Evolutionary conservation across 2,888 invertebrate species (phyloP).

Genomic region (Harpalus rufipes): DNA sequence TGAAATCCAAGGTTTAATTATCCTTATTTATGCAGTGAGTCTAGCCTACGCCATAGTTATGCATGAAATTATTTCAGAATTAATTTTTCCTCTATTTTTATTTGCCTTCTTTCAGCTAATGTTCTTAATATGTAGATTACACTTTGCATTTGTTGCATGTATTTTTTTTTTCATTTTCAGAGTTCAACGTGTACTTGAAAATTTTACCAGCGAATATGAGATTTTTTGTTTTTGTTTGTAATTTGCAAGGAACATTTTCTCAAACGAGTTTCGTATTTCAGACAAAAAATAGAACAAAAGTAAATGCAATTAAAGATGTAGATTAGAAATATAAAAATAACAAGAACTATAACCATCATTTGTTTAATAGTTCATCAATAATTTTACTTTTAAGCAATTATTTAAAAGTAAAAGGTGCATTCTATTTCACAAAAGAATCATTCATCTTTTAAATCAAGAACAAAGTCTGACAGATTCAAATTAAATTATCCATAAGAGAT

Average conservation of each 20-base stretch:
- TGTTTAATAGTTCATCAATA: too few species aligned
- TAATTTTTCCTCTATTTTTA: constrained; percentile 40
- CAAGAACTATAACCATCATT: too few species aligned
- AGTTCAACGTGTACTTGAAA: constrained; percentile 10
- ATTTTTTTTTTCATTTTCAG: constrained; percentile 2
- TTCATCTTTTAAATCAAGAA: background rate
- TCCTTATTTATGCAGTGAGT: constrained; percentile 52
- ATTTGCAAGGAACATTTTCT: too few species aligned
- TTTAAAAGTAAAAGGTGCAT: constrained; percentile 10
- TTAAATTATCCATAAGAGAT: background rate
- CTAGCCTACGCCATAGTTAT: constrained; percentile 48
- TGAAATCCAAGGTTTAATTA: constrained; percentile 57
- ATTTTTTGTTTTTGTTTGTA: too few species aligned
- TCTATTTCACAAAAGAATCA: background rate
- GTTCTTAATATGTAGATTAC: constrained; percentile 38
- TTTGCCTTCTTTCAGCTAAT: constrained; percentile 40
- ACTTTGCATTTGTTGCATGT: constrained; percentile 17
- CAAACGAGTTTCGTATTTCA: too few species aligned
- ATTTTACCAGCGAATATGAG: too few species aligned
- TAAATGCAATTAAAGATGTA: too few species aligned
- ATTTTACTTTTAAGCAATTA: background rate
- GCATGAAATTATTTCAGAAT: constrained; percentile 54
- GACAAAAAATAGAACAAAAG: too few species aligned
- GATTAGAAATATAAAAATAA: too few species aligned
- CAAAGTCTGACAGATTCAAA: constrained; percentile 9